Evolutionary conservation across 2,888 invertebrate genomes (phyloP).

Genomic region (Minunthozetes semirufus): DNA sequence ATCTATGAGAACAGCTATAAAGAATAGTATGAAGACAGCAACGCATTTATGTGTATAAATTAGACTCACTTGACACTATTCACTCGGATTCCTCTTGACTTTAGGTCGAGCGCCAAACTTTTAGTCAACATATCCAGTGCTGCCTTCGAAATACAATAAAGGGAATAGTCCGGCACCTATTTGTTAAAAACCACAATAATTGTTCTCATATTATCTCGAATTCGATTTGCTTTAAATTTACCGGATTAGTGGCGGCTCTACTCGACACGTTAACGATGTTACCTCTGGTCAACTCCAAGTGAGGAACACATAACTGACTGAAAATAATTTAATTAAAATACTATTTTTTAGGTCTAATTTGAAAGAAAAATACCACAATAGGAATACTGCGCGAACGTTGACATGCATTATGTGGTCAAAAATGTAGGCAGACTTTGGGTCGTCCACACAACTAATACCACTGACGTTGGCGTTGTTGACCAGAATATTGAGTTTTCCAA

Average conservation of each 20-base stretch:
- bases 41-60: neutral
- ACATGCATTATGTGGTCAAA: slow-evolving; percentile 13
- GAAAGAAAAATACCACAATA: neutral
- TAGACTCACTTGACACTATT: slow-evolving; percentile 9
- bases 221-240: neutral
- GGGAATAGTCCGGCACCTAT: neutral
- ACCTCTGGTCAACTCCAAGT: neutral
- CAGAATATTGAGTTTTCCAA: slow-evolving; percentile 34
- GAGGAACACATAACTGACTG: neutral
- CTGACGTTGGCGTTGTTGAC: slow-evolving; percentile 35
- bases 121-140: neutral
- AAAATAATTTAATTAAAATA: neutral
- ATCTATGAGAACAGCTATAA: too few relatives aligned
- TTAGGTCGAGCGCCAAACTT: neutral
- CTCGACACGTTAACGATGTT: neutral
- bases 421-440: slow-evolving; percentile 3
- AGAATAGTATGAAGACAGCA: too few relatives aligned
- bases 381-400: neutral
- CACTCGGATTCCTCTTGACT: neutral
- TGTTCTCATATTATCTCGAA: too few relatives aligned
- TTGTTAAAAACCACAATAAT: neutral
- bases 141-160: neutral
- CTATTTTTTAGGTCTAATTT: neutral
- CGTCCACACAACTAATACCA: neutral
- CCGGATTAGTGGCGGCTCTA: neutral